Conservation (phyloP, 2,888 invertebrate species). For the Synanthedon vespiformis region DNA sequence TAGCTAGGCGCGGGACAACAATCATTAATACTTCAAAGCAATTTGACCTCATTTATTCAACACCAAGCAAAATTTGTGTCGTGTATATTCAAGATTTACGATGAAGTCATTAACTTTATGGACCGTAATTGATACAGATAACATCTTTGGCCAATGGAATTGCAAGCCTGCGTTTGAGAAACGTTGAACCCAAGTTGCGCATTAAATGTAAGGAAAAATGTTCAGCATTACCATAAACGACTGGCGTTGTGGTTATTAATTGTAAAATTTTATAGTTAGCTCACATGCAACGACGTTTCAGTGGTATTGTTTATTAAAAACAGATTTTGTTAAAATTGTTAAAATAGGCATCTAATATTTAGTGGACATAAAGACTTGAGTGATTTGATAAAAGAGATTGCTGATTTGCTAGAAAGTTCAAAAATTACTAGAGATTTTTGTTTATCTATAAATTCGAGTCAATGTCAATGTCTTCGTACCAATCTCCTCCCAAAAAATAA, state of each 20-base stretch:
- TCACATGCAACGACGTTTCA: slow-evolving; percentile 42
- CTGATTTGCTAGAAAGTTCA: too few relatives aligned
- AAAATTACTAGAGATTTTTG: too few relatives aligned
- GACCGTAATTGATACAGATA: slow-evolving; percentile 68
- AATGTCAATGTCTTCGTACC: too few relatives aligned
- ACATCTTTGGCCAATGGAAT: slow-evolving; percentile 57
- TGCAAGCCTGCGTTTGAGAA: slow-evolving; percentile 58
- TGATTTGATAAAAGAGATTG: too few relatives aligned
- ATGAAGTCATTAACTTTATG: slow-evolving; percentile 69
- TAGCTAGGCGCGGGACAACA: slow-evolving; percentile 22
- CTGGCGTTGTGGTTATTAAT: slow-evolving; percentile 58
- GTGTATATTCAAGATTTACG: slow-evolving; percentile 64
- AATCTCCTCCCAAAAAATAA: too few relatives aligned
- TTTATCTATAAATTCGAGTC: too few relatives aligned
- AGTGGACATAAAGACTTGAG: too few relatives aligned
- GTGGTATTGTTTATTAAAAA: slow-evolving; percentile 12
- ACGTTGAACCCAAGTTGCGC: slow-evolving; percentile 53
- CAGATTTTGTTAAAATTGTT: too few relatives aligned
- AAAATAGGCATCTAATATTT: too few relatives aligned
- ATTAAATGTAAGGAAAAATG: slow-evolving; percentile 58
- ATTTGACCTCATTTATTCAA: slow-evolving; percentile 62
- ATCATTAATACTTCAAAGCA: slow-evolving; percentile 44
- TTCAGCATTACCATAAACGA: slow-evolving; percentile 54
- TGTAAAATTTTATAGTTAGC: slow-evolving; percentile 48
- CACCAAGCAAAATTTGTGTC: slow-evolving; percentile 60